These are phyloP conservation scores for Peromyscus maniculatus DNA, from an alignment of 2,113 vertebrate species.

Conservation along the genomic window DNA sequence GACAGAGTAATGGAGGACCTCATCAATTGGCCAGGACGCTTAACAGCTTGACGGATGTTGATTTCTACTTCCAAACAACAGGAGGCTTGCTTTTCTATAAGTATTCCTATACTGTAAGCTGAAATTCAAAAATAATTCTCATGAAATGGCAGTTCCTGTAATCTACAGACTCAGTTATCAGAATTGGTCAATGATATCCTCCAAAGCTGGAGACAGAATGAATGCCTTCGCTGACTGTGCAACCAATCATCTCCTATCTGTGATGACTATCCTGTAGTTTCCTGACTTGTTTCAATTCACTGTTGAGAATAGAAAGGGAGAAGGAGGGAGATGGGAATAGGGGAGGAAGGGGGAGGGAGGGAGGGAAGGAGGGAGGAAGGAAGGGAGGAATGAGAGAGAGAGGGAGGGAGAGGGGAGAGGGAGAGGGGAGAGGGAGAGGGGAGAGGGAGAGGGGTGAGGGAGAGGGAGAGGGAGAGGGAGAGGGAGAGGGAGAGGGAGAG, in stretches of 20 bases:
- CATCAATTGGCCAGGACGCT: slow-evolving; percentile 54
- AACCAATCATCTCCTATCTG: slow-evolving; percentile 65
- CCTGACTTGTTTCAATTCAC: slow-evolving; percentile 67
- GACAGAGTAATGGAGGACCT: slow-evolving; percentile 61
- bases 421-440: background rate
- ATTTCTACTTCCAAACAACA: slow-evolving; percentile 64
- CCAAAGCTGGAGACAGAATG: slow-evolving; percentile 54
- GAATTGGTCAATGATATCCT: slow-evolving; percentile 75
- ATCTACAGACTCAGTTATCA: slow-evolving; percentile 70
- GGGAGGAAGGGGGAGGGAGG: background rate
- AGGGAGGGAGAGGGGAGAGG: background rate
- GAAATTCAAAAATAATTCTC: slow-evolving; percentile 71
- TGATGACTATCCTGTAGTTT: slow-evolving; percentile 54
- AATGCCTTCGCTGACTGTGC: slow-evolving; percentile 53
- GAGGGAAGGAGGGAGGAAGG: background rate
- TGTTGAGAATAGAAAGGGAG: slow-evolving; percentile 40
- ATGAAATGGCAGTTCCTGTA: slow-evolving; percentile 66
- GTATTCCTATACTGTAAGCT: slow-evolving; percentile 44
- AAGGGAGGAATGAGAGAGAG: background rate
- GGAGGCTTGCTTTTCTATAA: slow-evolving; percentile 66
- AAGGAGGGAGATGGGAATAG: background rate
- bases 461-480: background rate
- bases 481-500: background rate
- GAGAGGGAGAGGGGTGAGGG: background rate
- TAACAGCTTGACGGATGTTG: slow-evolving; percentile 55